A percentile compares a stretch with the other conserved stretches of the same genome.
Conservation (phyloP, 2,888 invertebrate species). For the Zele albiditarsus region DNA sequence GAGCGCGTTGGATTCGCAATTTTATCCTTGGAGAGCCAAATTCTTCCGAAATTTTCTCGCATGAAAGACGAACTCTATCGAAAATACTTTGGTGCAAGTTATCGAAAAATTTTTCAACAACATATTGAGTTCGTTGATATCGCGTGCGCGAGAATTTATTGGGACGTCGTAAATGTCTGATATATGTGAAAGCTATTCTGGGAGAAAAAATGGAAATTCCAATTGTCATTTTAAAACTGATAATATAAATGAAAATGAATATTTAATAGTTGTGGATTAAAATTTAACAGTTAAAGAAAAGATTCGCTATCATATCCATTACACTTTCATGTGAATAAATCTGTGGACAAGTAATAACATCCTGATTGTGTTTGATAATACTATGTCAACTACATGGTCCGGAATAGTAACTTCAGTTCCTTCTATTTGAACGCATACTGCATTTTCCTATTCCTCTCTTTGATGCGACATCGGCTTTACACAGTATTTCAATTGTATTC, state of each 20-base stretch:
- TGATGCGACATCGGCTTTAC: constrained; percentile 59
- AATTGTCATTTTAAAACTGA: constrained; percentile 3
- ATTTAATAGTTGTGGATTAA: background rate
- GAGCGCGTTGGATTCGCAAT: constrained; percentile 45
- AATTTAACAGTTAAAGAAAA: background rate
- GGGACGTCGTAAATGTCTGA: constrained; percentile 6
- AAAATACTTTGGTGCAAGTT: constrained; percentile 55
- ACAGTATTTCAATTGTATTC: constrained; percentile 23
- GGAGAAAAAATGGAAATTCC: constrained; percentile 9
- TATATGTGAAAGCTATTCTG: constrained; percentile 26
- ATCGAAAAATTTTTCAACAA: constrained; percentile 55
- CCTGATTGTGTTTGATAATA: no score
- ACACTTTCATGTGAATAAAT: background rate
- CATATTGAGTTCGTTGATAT: constrained; percentile 49
- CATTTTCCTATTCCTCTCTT: constrained; percentile 57
- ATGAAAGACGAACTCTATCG: constrained; percentile 50
- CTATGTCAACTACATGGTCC: no score
- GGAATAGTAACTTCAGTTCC: constrained; percentile 17
- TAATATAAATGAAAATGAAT: background rate
- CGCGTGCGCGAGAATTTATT: background rate
- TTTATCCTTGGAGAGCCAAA: constrained; percentile 50
- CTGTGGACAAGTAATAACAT: background rate
- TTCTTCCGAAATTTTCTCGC: constrained; percentile 54
- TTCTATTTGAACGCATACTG: constrained; percentile 60
- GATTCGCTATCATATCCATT: background rate